A percentile compares a stretch with the other conserved stretches of the same genome.
These are phyloP conservation scores for Agrilus planipennis DNA, from an alignment of 1,140 invertebrate species.

Conservation along the genomic window DNA sequence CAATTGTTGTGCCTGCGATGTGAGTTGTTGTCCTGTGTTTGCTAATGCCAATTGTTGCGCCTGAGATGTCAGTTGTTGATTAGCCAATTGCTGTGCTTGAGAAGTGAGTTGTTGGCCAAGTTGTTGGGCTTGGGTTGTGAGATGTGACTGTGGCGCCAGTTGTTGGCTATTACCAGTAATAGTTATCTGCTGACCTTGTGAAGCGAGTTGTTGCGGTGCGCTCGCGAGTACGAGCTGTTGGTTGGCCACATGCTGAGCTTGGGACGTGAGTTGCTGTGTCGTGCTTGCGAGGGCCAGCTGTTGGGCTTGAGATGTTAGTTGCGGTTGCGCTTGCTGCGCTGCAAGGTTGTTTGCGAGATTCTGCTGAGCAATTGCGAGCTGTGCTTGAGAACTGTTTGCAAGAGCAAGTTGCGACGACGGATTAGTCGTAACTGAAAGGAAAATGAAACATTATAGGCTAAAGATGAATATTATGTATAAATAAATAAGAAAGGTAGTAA, in stretches of 20 bases:
- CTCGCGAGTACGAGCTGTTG: constrained; percentile 26
- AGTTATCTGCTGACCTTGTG: constrained; percentile 26
- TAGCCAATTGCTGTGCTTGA: constrained; percentile 26
- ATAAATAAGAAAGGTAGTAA: background rate
- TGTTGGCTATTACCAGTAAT: constrained; percentile 17
- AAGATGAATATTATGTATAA: constrained; percentile 1
- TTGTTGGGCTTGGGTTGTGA: constrained; percentile 20
- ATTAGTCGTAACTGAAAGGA: constrained; percentile 29
- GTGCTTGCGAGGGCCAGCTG: constrained; percentile 28
- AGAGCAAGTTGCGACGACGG: constrained; percentile 29
- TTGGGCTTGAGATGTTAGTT: constrained; percentile 28
- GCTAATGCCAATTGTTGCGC: constrained; percentile 27
- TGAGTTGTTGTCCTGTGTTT: constrained; percentile 20
- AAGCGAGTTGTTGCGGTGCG: constrained; percentile 19
- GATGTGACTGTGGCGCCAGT: background rate
- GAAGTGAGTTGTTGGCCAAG: constrained; percentile 16
- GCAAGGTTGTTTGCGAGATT: constrained; percentile 27
- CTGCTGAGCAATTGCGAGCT: constrained; percentile 27
- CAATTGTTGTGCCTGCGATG: constrained; percentile 22
- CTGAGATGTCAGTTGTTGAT: constrained; percentile 28
- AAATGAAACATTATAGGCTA: constrained; percentile 1
- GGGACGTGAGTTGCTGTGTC: constrained; percentile 26
- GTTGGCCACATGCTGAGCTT: constrained; percentile 26
- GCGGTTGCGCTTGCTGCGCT: constrained; percentile 25
- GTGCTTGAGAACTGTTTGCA: constrained; percentile 27